Evolutionary conservation across 2,888 invertebrate species (phyloP), one percentile per base, ranked within the genome.

Genomic region (Rhingia campestris): DNA sequence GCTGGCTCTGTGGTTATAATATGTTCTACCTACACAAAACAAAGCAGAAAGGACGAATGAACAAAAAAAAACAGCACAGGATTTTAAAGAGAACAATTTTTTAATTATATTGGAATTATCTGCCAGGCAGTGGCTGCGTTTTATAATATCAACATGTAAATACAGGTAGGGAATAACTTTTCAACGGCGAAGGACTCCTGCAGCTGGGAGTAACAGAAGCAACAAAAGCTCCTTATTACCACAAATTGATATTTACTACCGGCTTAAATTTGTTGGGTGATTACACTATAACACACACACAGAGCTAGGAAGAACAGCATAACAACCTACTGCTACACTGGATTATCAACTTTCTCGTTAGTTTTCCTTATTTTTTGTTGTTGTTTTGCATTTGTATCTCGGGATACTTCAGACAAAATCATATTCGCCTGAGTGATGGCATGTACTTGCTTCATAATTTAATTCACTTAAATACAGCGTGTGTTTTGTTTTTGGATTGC

Each of bases 171-270:
- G 37, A 30, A 61, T 61, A 81, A 61, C 59, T 76, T 76, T 63
- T 30, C 66, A 67, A 39, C 12, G 49, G 33, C 45, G 9, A 77
- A 81, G 64, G 43, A 72, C 70, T 53, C 56, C 22, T 22, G 2
- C 4, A 35, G 22, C 69, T 43, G 70, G 61, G 63, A 70, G 73
- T 82, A 69, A 53, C 73, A 73, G 51, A 81, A 76, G 76, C 82
- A 82, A 58, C 73, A 69, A 79, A 79, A 82, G 69, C 77, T 67
- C 45, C 73, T 82, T 77, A 79, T 79, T 73, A 74, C 82, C 73
- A 74, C 79, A 82, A 73, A 82, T 82, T 82, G 82, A 82, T 82
- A 82, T 82, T 82, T 79, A 82, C 82, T 77, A 63, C 73, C 51
- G 69, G 73, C 79, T 79, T 74, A 74, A 73, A 22, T 69, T 51